Evolutionary conservation across 1,140 invertebrate species (phyloP).

Genomic region (Drosophila hydei): DNA sequence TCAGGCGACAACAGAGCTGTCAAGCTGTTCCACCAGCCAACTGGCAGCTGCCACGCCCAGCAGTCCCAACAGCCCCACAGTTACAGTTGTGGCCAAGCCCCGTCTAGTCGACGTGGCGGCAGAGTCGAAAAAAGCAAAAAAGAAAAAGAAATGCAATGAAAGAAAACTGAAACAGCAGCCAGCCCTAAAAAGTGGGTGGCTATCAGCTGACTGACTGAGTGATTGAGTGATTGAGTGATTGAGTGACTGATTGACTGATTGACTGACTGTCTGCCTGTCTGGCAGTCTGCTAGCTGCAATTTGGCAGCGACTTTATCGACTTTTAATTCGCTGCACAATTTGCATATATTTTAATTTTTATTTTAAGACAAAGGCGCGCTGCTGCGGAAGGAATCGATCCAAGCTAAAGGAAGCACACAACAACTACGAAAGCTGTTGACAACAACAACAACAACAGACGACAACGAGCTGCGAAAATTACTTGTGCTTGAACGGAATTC

Average conservation of each 20-base stretch:
- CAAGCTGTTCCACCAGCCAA: conserved; percentile 42
- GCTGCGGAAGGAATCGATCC: conserved; percentile 56
- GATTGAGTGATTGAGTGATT: background rate
- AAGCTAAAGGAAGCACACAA: conserved; percentile 47
- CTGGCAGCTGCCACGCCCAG: conserved; percentile 49
- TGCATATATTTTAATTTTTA: conserved; percentile 46
- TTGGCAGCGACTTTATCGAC: conserved; percentile 49
- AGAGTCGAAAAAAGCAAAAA: conserved; percentile 29
- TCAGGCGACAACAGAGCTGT: conserved; percentile 9
- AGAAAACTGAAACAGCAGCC: background rate
- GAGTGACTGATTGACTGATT: conserved; percentile 22
- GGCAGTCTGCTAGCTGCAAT: conserved; percentile 23
- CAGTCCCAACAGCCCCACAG: background rate
- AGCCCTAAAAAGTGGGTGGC: conserved; percentile 26
- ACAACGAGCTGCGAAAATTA: conserved; percentile 60
- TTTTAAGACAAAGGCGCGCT: conserved; percentile 53
- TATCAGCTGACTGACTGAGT: conserved; percentile 41
- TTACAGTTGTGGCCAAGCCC: conserved; percentile 38
- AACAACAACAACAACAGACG: conserved; percentile 5
- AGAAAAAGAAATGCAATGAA: conserved; percentile 6
- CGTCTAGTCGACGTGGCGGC: conserved; percentile 69
- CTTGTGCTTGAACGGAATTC: conserved; percentile 71
- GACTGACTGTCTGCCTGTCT: background rate
- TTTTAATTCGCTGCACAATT: conserved; percentile 54
- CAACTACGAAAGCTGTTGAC: conserved; percentile 7